Evolutionary conservation across 2,797 vertebrate species (phyloP).

Genomic region (Galagoides demidoff): DNA sequence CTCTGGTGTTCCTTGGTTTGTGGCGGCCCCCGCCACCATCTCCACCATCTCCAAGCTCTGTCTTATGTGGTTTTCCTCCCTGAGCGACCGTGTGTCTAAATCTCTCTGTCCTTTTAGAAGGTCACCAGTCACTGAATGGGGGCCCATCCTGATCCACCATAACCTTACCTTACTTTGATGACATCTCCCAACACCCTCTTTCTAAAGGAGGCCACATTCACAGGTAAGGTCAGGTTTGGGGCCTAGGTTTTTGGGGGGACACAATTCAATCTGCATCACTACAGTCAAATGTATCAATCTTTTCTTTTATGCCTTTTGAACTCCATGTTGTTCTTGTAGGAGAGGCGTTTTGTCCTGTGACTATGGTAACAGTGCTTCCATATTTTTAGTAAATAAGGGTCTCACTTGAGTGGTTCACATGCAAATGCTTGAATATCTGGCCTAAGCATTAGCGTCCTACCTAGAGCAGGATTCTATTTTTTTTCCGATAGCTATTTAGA

Average conservation of each 20-base stretch:
- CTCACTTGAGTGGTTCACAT: not conserved
- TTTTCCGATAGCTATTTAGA: not conserved
- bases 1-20: not conserved
- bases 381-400: not conserved
- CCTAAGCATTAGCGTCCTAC: not conserved
- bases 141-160: too few relatives aligned
- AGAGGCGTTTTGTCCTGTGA: not conserved
- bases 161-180: not conserved
- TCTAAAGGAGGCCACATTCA: not conserved
- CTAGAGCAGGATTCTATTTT: not conserved
- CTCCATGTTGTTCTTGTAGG: not conserved
- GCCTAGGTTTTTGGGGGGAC: not conserved
- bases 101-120: not conserved
- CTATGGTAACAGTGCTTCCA: not conserved
- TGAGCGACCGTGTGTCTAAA: not conserved
- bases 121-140: not conserved
- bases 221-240: not conserved
- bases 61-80: not conserved
- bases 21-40: rapidly evolving
- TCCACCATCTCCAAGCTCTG: not conserved
- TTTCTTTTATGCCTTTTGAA: not conserved
- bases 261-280: not conserved
- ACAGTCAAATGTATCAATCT: not conserved
- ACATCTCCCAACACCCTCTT: not conserved
- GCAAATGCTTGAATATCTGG: slow-evolving; percentile 30